Evolutionary conservation across 2,797 vertebrate genomes (phyloP).

Genomic region (Cygnus olor): DNA sequence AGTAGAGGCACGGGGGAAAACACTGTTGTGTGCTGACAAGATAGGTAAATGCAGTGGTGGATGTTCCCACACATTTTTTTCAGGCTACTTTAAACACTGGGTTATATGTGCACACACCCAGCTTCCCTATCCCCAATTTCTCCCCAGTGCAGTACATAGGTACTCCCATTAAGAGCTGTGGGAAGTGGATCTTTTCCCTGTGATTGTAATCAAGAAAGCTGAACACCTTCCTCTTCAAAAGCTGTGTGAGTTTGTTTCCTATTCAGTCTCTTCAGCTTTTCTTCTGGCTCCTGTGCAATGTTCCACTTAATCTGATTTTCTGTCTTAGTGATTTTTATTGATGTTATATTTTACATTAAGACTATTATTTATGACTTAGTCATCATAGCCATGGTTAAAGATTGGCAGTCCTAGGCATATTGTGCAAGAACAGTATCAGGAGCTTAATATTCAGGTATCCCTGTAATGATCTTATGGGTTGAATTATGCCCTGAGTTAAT

Average conservation of each 20-base stretch:
- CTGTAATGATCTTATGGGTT: background rate
- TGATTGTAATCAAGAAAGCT: background rate
- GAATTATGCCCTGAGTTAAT: background rate
- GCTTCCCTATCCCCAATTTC: background rate
- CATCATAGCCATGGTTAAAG: background rate
- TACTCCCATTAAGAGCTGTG: background rate
- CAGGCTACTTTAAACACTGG: background rate
- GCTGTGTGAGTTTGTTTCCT: background rate
- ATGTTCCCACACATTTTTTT: background rate
- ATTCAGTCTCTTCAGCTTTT: background rate
- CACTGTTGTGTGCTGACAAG: background rate
- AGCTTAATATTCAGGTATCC: background rate
- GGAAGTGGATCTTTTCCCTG: background rate
- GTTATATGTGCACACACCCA: background rate
- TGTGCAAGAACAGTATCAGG: background rate
- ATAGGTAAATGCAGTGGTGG: background rate
- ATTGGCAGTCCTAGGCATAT: background rate
- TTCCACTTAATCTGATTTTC: conserved; percentile 31
- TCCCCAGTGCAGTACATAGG: background rate
- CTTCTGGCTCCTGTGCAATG: background rate
- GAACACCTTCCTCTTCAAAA: background rate
- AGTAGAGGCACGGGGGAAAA: background rate
- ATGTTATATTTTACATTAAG: background rate
- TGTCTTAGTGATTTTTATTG: background rate
- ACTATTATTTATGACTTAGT: background rate